Base-by-base conservation (phyloP, 2,888 invertebrate species). In the Branchellion lobata region DNA sequence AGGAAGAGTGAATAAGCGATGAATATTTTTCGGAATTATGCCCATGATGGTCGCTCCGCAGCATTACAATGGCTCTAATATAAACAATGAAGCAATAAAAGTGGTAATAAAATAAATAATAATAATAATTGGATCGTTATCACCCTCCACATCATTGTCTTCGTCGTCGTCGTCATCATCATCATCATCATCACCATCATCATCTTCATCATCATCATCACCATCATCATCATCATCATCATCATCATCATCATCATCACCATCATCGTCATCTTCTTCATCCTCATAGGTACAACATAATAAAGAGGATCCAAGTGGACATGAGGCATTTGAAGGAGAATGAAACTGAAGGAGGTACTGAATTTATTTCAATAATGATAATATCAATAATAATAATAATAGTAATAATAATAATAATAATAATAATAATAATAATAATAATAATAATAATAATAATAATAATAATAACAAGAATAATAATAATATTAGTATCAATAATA, bases 1-100 rank as follows among this genome's bases (percentile, higher is more conserved):
- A n/a, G n/a, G n/a, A n/a, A n/a, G n/a, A n/a, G n/a, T n/a, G n/a
- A n/a, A n/a, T n/a, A n/a, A n/a, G n/a, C n/a, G n/a, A n/a, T n/a
- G n/a, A n/a, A n/a, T n/a, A n/a, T n/a, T n/a, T n/a, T n/a, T n/a
- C n/a, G n/a, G n/a, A n/a, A n/a, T n/a, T n/a, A n/a, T n/a, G n/a
- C n/a, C n/a, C n/a, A n/a, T n/a, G n/a, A n/a, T n/a, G n/a, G n/a
- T n/a, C n/a, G n/a, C n/a, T n/a, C n/a, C n/a, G n/a, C n/a, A n/a
- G n/a, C n/a, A n/a, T n/a, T n/a, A n/a, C n/a, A n/a, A n/a, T n/a
- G n/a, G n/a, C n/a, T n/a, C n/a, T n/a, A n/a, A n/a, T 83, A 91
- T 98, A 79, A 91, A 92, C 85, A 92, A 93, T 85, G 89, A 97
- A 76, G 96, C 96, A 89, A n/a, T n/a, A n/a, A n/a, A n/a, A n/a